phyloP scores from a whole-genome alignment of 1,140 invertebrate genomes.

The Magallana gigas region DNA sequence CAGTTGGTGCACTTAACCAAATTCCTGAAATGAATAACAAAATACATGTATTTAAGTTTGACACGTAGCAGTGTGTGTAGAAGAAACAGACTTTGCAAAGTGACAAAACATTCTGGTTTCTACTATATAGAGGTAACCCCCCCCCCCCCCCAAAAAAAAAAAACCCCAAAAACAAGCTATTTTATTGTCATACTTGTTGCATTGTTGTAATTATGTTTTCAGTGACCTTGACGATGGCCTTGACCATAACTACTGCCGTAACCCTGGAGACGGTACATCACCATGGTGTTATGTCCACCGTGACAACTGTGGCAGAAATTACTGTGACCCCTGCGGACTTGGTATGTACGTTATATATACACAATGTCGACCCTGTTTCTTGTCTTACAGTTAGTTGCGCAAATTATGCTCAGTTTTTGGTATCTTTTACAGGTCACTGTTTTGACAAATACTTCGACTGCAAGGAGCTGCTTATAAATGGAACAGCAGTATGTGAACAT shows the following conservation, averaged over 20 bases:
- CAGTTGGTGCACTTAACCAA: too few species aligned
- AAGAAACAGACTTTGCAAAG: too few species aligned
- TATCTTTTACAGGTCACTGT: conserved; percentile 38
- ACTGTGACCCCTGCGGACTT: conserved; percentile 85
- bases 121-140: too few species aligned
- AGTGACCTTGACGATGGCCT: conserved; percentile 83
- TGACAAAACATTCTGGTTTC: too few species aligned
- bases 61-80: too few species aligned
- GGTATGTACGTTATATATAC: conserved; percentile 48
- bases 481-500: conserved; percentile 10
- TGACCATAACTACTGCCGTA: conserved; percentile 91
- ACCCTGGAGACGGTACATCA: conserved; percentile 88
- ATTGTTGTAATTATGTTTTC: conserved; percentile 2
- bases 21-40: too few species aligned
- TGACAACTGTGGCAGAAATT: conserved; percentile 82
- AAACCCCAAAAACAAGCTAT: too few species aligned
- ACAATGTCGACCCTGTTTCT: neutral
- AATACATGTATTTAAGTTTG: too few species aligned
- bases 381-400: too few species aligned
- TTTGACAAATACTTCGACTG: conserved; percentile 51
- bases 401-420: too few species aligned
- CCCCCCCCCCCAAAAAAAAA: too few species aligned
- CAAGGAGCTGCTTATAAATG: neutral
- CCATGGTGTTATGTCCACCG: conserved; percentile 91
- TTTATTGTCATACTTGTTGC: neutral